Evolutionary conservation across 2,888 invertebrate genomes (phyloP).

Genomic region (Tenthredo distinguenda): DNA sequence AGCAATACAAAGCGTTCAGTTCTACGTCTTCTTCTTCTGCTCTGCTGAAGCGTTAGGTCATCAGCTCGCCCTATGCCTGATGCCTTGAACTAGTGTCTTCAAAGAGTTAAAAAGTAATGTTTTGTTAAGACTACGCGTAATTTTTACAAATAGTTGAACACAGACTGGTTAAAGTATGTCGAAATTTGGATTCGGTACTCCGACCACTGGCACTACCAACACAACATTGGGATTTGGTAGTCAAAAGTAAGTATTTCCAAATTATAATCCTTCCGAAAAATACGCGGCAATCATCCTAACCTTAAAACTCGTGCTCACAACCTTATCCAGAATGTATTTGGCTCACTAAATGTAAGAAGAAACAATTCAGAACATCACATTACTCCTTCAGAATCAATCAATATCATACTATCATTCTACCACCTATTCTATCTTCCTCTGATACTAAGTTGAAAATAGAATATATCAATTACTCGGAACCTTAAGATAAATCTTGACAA

Average conservation of each 20-base stretch:
- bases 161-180: constrained; percentile 59
- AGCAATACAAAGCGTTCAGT: too few species aligned
- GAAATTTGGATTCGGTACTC: constrained; percentile 71
- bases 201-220: constrained; percentile 63
- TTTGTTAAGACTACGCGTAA: not conserved
- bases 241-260: constrained; percentile 66
- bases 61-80: not conserved
- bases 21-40: not conserved
- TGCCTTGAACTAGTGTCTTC: not conserved
- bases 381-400: not conserved
- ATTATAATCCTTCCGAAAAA: not conserved
- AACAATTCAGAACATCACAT: not conserved
- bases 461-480: not conserved
- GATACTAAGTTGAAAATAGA: not conserved
- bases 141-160: not conserved
- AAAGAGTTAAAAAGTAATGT: constrained; percentile 7
- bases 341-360: not conserved
- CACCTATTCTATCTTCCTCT: not conserved
- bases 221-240: constrained; percentile 67
- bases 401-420: not conserved
- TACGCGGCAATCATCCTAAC: constrained; percentile 58
- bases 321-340: not conserved
- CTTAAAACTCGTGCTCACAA: constrained; percentile 26
- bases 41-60: not conserved
- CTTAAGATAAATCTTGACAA: not conserved